These are phyloP conservation scores for Subacronicta megacephala DNA, from an alignment of 2,888 invertebrate species.

Conservation along the genomic window DNA sequence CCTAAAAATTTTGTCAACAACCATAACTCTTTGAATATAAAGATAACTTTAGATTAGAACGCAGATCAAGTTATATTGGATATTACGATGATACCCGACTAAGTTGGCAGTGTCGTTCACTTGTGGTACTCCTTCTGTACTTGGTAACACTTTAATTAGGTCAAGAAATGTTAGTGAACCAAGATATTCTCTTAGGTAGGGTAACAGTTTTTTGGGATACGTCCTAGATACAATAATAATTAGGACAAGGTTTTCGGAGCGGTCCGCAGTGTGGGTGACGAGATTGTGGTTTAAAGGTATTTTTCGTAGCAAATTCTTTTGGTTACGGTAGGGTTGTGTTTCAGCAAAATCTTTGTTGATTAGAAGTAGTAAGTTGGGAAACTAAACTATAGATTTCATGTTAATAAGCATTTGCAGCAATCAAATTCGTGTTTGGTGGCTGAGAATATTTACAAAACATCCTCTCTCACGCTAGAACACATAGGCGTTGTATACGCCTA, in stretches of 20 bases:
- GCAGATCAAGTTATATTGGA: neutral
- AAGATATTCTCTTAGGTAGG: conserved; percentile 36
- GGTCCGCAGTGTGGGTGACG: neutral
- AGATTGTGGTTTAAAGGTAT: neutral
- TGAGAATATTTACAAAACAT: too few relatives aligned
- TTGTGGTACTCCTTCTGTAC: conserved; percentile 44
- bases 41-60: neutral
- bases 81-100: conserved; percentile 27
- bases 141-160: conserved; percentile 63
- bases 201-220: conserved; percentile 16
- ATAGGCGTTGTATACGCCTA: too few relatives aligned
- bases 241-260: neutral
- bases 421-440: too few relatives aligned
- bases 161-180: conserved; percentile 56
- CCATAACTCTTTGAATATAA: neutral
- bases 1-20: neutral
- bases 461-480: too few relatives aligned
- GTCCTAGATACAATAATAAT: conserved; percentile 6
- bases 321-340: neutral
- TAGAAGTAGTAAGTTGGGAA: too few relatives aligned
- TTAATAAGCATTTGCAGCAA: too few relatives aligned
- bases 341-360: neutral
- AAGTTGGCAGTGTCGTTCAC: conserved; percentile 53
- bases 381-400: too few relatives aligned
- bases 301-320: neutral